phyloP scores from a whole-genome alignment of 2,797 vertebrate genomes.

The Neosilurus hyrtlii region DNA sequence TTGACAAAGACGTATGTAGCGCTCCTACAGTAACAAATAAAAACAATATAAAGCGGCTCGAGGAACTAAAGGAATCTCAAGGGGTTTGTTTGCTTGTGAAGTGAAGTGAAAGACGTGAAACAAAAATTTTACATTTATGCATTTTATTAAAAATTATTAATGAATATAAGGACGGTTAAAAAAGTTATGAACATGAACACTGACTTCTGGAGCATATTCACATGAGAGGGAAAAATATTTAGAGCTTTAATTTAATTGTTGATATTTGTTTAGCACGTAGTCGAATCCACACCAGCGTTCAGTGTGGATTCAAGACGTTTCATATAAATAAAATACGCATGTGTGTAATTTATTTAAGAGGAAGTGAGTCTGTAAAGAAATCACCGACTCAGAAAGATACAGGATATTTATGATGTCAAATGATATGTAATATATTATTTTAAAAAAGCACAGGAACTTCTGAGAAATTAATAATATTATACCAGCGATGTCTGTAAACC shows the following conservation, averaged over 20 bases:
- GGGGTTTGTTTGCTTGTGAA: background rate
- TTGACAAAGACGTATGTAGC: background rate
- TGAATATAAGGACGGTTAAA: too few relatives aligned
- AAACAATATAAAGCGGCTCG: background rate
- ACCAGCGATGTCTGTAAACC: constrained; percentile 7
- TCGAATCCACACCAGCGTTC: too few relatives aligned
- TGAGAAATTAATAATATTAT: background rate
- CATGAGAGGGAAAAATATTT: background rate
- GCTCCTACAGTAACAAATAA: background rate
- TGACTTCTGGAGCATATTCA: background rate
- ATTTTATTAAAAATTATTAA: background rate
- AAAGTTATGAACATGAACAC: too few relatives aligned
- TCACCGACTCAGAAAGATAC: background rate
- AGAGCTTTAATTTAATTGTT: constrained; percentile 33
- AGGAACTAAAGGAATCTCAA: background rate
- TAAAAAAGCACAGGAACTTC: background rate
- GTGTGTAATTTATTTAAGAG: constrained; percentile 42
- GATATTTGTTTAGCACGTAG: background rate
- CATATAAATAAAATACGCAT: constrained; percentile 43
- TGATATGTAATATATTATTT: constrained; percentile 10
- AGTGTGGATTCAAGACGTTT: constrained; percentile 5
- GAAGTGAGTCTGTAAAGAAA: background rate
- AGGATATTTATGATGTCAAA: constrained; percentile 32
- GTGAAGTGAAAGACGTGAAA: background rate
- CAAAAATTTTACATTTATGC: background rate